phyloP scores from a whole-genome alignment of 2,113 vertebrate species.

The Muntiacus muntjak region DNA sequence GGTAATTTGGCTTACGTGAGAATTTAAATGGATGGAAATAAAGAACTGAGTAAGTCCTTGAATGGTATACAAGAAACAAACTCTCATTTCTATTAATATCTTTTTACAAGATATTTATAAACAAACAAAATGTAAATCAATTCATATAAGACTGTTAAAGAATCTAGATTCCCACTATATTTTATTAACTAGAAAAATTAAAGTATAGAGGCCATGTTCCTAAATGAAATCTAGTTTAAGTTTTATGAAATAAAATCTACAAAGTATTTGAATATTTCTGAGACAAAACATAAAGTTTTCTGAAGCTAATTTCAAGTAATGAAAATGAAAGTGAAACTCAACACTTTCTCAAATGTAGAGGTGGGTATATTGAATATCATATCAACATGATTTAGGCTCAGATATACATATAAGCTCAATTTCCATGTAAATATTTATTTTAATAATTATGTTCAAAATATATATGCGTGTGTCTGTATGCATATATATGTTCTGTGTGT shows the following conservation, averaged over 20 bases:
- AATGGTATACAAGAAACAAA: neutral
- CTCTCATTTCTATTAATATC: neutral
- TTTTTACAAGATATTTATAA: neutral
- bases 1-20: neutral
- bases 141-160: neutral
- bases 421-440: neutral
- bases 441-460: neutral
- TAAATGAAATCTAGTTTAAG: neutral
- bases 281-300: neutral
- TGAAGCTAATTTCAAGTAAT: neutral
- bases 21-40: neutral
- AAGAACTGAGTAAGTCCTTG: neutral
- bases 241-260: neutral
- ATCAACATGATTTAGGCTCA: neutral
- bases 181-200: neutral
- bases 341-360: neutral
- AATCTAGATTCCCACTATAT: neutral
- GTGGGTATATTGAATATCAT: neutral
- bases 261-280: neutral
- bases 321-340: neutral
- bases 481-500: neutral
- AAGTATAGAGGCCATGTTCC: neutral
- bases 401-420: neutral
- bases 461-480: neutral
- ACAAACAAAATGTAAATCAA: neutral